phyloP scores from a whole-genome alignment of 2,113 vertebrate species.

The human region DNA sequence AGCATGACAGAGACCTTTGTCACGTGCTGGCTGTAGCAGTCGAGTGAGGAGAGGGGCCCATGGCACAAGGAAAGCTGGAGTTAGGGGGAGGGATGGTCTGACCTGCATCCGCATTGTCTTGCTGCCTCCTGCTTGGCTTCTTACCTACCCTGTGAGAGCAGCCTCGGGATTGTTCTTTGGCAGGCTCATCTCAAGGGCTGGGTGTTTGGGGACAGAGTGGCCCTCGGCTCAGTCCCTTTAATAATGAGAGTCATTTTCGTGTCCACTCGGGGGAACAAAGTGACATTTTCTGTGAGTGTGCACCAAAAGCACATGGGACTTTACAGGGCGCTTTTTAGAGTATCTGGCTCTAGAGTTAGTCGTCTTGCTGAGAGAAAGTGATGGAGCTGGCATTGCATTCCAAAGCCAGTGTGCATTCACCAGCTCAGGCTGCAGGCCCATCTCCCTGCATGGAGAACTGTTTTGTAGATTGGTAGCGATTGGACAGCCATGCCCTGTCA shows the following conservation, averaged over 20 bases:
- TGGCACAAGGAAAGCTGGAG: not conserved
- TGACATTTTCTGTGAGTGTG: not conserved
- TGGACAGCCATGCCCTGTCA: rapidly evolving
- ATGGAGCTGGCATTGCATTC: not conserved
- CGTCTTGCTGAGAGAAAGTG: not conserved
- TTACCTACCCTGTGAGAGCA: not conserved
- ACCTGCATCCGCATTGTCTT: rapidly evolving
- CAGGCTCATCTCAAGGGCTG: not conserved
- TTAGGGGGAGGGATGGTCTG: too few relatives aligned
- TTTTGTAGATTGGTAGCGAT: too few relatives aligned
- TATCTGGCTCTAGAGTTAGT: too few relatives aligned
- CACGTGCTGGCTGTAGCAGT: not conserved
- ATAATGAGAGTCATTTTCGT: not conserved
- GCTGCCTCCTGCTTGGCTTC: not conserved
- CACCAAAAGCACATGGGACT: not conserved
- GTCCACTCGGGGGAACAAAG: not conserved
- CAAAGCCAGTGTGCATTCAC: not conserved
- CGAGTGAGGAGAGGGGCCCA: not conserved
- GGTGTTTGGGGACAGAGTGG: not conserved
- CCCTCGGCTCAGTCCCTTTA: not conserved
- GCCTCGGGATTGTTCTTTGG: not conserved
- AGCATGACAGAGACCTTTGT: not conserved
- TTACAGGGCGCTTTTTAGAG: not conserved
- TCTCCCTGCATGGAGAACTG: rapidly evolving
- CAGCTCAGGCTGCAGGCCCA: rapidly evolving